These are phyloP conservation scores for Apis cerana DNA, from an alignment of 1,140 invertebrate species.

Conservation along the genomic window DNA sequence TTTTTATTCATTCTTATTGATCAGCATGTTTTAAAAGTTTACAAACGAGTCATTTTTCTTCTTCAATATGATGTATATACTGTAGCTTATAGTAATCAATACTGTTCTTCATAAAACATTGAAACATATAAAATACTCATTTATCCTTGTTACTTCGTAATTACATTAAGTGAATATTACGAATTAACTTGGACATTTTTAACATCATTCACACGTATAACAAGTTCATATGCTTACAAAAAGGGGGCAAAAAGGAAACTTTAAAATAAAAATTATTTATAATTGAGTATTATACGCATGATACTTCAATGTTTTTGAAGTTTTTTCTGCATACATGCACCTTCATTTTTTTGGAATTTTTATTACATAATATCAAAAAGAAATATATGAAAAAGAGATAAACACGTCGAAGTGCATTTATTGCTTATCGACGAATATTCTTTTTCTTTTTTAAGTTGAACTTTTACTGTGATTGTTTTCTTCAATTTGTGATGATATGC, in stretches of 20 bases:
- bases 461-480: slow-evolving; percentile 57
- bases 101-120: slow-evolving; percentile 3
- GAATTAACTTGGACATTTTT: not conserved
- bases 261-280: slow-evolving; percentile 36
- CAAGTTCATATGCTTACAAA: not conserved
- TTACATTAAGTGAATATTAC: slow-evolving; percentile 9
- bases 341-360: not conserved
- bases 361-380: slow-evolving; percentile 27
- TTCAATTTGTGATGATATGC: slow-evolving; percentile 62
- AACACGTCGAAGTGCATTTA: not conserved
- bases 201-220: not conserved
- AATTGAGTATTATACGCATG: slow-evolving; percentile 24
- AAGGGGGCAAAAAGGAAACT: slow-evolving; percentile 7
- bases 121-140: slow-evolving; percentile 25
- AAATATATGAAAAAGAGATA: not conserved
- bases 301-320: not conserved
- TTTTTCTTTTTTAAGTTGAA: not conserved
- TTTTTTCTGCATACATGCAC: not conserved
- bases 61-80: not conserved
- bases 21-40: slow-evolving; percentile 31
- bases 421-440: not conserved
- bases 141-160: not conserved
- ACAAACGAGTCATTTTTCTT: slow-evolving; percentile 16
- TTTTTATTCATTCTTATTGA: slow-evolving; percentile 28
- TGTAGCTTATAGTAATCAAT: slow-evolving; percentile 13